Evolutionary conservation across 2,888 invertebrate species (phyloP), one percentile per base, ranked within the genome.

Genomic region (Ichneumoninae sp.): DNA sequence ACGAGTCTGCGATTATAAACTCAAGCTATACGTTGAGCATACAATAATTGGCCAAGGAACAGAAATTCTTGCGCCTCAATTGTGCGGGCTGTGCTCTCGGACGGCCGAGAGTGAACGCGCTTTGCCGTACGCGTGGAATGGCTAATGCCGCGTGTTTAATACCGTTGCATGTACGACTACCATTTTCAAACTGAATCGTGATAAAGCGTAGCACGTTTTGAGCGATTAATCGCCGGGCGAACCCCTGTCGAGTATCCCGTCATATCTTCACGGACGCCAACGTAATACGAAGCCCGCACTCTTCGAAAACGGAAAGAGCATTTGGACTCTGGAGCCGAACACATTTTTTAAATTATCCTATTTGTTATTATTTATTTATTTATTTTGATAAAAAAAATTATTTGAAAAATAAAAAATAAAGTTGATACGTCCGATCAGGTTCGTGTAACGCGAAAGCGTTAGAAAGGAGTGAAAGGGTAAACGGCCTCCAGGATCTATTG

Each of bases 101-200:
- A n/a, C 65, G 63, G 30, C 60, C 33, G 33, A 6, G 47, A 70
- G 47, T 5, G 47, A 22, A 22, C 36, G 78, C 60, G 57, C 71
- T 40, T 57, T 22, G 57, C 81, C 65, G 30, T 81, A 77, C 86
- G 89, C 88, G 91, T 88, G 86, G 90, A 91, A 91, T 90, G 89
- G 74, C 86, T 89, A 91, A 91, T 91, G 90, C 88, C 87, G 86
- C 89, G 89, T 91, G 90, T 90, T 87, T 90, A 90, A 90, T 91
- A 87, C 85, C 86, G 87, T 87, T 89, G 92, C 91, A 91, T 91
- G 91, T 87, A 84, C 85, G 73, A 77, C 83, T 74, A 86, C 86
- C 89, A 88, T 92, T 92, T 90, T 81, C 90, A 89, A 90, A 85
- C 75, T 77, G 60, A 79, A 85, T 85, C 84, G 75, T 86, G 92